Base-by-base conservation (phyloP, 2,113 vertebrate genomes). In the Pomatostomus ruficeps region DNA sequence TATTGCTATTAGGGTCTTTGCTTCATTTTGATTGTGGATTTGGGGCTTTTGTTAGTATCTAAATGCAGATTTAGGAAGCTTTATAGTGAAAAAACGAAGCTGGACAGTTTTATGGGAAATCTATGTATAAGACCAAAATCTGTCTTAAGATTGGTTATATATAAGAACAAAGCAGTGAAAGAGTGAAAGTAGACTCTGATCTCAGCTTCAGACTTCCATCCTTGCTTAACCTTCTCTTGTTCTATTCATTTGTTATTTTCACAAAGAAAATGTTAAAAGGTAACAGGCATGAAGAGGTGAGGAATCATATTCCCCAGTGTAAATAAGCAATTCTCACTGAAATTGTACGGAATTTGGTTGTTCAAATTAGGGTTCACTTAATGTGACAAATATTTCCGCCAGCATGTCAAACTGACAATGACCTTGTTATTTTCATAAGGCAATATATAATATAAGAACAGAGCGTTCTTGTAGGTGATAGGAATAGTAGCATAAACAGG, bases 1-100 rank as follows among this genome's bases (percentile, higher is more conserved):
- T 15, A 10, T 17, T 14, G 23, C 48, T 38, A 9, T 6, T 57
- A 12, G 0, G 13, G 6, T 12, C 2, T n/a, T 18, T 3, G 7
- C 10, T 66, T 21, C 6, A 1, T 11, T 35, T 18, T 42, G 7
- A 36, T 43, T 23, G 16, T 12, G 16, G 28, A 67, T 36, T 66
- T 40, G 16, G 4, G 2, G 1, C 3, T 11, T 6, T 35, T 19
- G 17, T 38, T n/a, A 9, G 5, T 33, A 3, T 38, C 21, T 52
- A 10, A 62, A 40, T 45, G 9, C 1, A 58, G 11, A 22, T 67
- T 88, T 78, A 75, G 11, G 8, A 36, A 63, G 15, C 4, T 5
- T 58, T 76, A 22, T n/a, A 35, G 10, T 23, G 9, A 18, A n/a
- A 24, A 43, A n/a, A 36, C 16, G 35, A 28, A 49, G 3, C 14